Base-by-base conservation (phyloP, 2,797 vertebrate genomes). In the Xiphophorus birchmanni region DNA sequence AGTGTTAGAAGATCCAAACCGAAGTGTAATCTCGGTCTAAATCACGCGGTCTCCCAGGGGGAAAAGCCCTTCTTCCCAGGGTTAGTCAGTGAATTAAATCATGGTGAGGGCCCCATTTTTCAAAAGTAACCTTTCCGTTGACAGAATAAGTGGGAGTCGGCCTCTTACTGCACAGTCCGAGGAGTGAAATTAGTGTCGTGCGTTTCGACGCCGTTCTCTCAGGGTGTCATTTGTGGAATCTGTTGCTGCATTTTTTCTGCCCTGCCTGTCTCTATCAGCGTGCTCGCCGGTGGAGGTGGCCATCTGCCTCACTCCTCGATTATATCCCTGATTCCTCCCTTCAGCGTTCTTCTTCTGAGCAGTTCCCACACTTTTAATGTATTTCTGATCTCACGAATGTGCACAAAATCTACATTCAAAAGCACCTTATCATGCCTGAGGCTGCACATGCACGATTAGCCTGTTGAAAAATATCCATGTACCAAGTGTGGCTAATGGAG, bases 21-120 rank as follows among this genome's bases (percentile, higher is more conserved):
- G 82, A 94, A 89, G 93, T 89, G 88, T 90, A 95, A 95, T 95
- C 94, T 95, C 81, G 74, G 87, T 92, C 92, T 94, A 88, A 93
- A 95, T 95, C 93, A 82, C 86, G 81, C 65, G 32, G 81, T 73
- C 80, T 89, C 80, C 91, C 87, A 7, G 7, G 84, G 75, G 69
- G 5, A 84, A 84, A 90, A 79, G 82, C 87, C 89, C 85, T 77
- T 90, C 88, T 93, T 93, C 87, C 82, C 80, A 87, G 83, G 92
- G 93, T 92, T 91, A 94, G 89, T 92, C 93, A 94, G 92, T 94
- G 92, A 94, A 95, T 95, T 94, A 93, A 94, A 95, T 93, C 92
- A 90, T 73, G 47, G 86, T 71, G 84, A 91, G 82, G 90, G 90
- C 79, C 93, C 92, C 92, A 94, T 94, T 94, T 92, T 93, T 94